Conservation (phyloP, 2,113 vertebrate species). For the Cryptotis parvus region DNA sequence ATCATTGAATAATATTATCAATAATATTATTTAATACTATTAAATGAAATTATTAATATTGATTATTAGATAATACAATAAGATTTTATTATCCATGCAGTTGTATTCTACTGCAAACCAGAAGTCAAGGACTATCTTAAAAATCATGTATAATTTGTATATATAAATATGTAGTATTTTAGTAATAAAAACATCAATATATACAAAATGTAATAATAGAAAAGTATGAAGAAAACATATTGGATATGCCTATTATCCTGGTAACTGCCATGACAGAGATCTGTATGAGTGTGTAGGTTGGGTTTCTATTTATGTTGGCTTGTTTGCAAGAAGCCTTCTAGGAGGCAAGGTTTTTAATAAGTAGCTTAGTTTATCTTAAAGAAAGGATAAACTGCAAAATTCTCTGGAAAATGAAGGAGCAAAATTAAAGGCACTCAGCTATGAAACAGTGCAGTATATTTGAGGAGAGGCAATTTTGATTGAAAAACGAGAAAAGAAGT, state of each 20-base stretch:
- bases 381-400: background rate
- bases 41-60: background rate
- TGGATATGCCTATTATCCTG: no score
- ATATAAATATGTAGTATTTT: no score
- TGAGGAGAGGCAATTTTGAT: background rate
- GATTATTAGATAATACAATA: no score
- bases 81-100: background rate
- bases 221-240: background rate
- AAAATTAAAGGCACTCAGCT: background rate
- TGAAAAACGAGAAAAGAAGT: background rate
- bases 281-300: background rate
- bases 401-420: conserved; percentile 2
- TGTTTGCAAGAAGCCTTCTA: background rate
- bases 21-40: no score
- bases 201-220: background rate
- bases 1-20: no score
- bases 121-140: background rate
- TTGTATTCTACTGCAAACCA: background rate
- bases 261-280: no score
- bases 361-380: conserved; percentile 9
- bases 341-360: background rate
- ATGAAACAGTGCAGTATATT: background rate
- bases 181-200: background rate
- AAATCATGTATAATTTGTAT: background rate
- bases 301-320: background rate